Evolutionary conservation across 2,113 vertebrate species (phyloP).

Genomic region (Monopterus albus): DNA sequence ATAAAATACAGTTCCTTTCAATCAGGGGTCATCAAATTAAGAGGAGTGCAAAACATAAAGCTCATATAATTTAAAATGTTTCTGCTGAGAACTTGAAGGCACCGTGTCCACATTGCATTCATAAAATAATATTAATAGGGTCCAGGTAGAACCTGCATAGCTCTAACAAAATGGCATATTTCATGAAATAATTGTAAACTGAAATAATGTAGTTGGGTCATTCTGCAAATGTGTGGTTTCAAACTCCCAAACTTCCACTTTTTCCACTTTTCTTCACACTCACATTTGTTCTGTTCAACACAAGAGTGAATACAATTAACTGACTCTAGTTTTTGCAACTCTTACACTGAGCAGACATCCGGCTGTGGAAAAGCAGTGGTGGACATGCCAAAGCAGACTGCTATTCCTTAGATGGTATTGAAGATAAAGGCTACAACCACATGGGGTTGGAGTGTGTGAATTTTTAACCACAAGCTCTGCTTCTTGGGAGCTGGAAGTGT

Average conservation of each 20-base stretch:
- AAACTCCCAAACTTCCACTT: constrained; percentile 5
- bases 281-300: constrained; percentile 29
- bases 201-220: constrained; percentile 5
- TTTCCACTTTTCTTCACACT: not conserved
- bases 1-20: not conserved
- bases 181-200: constrained; percentile 21
- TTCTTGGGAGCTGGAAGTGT: constrained; percentile 52
- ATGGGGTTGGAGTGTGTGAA: constrained; percentile 41
- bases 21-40: not conserved
- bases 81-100: not conserved
- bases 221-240: constrained; percentile 9
- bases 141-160: not conserved
- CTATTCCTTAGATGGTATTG: constrained; percentile 83
- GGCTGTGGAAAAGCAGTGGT: constrained; percentile 63
- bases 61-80: not conserved
- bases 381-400: constrained; percentile 68
- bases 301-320: constrained; percentile 21
- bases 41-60: not conserved
- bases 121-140: not conserved
- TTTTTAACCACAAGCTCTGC: constrained; percentile 39
- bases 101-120: not conserved
- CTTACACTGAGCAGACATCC: constrained; percentile 64
- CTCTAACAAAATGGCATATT: not conserved
- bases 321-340: constrained; percentile 54
- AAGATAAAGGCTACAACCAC: constrained; percentile 57